phyloP scores from a whole-genome alignment of 2,113 vertebrate genomes.

The Nothobranchius kuhntae region DNA sequence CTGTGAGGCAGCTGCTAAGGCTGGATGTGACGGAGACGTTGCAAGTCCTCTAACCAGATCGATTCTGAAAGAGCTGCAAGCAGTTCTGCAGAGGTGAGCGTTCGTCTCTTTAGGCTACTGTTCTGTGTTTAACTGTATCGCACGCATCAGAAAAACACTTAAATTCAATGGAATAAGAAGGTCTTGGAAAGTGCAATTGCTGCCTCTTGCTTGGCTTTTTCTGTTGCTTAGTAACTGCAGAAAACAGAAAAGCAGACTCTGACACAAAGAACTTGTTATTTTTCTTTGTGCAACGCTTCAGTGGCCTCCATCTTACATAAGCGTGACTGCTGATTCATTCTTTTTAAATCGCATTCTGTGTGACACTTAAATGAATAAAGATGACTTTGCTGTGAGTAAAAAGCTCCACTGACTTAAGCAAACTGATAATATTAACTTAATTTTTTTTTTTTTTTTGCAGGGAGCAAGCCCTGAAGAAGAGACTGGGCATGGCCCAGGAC shows the following conservation, averaged over 20 bases:
- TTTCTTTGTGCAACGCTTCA: slow-evolving; percentile 22
- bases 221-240: slow-evolving; percentile 66
- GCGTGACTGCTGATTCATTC: slow-evolving; percentile 20
- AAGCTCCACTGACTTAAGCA: background rate
- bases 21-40: slow-evolving; percentile 35
- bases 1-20: slow-evolving; percentile 49
- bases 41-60: slow-evolving; percentile 52
- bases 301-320: slow-evolving; percentile 14
- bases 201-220: slow-evolving; percentile 14
- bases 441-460: slow-evolving; percentile 59
- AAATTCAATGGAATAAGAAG: too few relatives aligned
- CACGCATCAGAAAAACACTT: background rate
- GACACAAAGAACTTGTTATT: slow-evolving; percentile 20
- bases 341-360: background rate
- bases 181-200: background rate
- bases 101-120: background rate
- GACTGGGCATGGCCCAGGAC: slow-evolving; percentile 71
- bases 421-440: background rate
- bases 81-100: slow-evolving; percentile 73
- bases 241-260: slow-evolving; percentile 33
- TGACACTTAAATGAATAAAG: background rate
- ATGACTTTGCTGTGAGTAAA: slow-evolving; percentile 8
- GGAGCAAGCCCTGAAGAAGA: slow-evolving; percentile 71
- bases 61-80: slow-evolving; percentile 75
- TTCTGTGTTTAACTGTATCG: background rate